A percentile compares a stretch with the other conserved stretches of the same genome.
phyloP scores from a whole-genome alignment of 2,113 vertebrate species.

The Ictidomys tridecemlineatus region DNA sequence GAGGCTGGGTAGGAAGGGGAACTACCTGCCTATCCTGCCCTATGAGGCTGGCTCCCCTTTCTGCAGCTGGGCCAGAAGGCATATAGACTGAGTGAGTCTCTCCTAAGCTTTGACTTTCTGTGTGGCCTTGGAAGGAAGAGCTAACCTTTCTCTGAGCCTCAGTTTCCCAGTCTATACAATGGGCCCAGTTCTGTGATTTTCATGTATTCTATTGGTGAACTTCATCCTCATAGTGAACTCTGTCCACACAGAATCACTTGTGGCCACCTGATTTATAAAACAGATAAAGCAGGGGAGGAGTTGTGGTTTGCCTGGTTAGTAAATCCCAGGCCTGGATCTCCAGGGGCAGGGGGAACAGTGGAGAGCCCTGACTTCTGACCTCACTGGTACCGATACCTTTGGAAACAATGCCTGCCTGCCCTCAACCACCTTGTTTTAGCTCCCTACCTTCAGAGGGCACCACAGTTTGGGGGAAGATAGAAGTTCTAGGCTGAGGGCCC shows the following conservation, averaged over 20 bases:
- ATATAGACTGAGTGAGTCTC: background rate
- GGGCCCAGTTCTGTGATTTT: background rate
- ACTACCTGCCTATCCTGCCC: background rate
- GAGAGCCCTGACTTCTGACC: background rate
- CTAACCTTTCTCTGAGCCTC: background rate
- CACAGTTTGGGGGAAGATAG: background rate
- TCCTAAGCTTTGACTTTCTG: conserved; percentile 24
- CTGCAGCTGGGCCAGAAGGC: background rate
- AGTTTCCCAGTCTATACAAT: background rate
- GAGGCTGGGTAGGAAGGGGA: background rate
- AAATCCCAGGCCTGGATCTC: background rate
- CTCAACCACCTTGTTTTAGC: background rate
- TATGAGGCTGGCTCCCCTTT: background rate
- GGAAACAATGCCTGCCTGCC: background rate
- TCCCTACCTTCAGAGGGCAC: background rate
- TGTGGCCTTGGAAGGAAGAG: background rate
- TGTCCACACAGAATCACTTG: conserved; percentile 1
- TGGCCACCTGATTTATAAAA: background rate
- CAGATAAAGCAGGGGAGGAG: background rate
- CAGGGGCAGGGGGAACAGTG: background rate
- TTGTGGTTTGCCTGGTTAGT: background rate
- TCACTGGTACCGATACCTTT: background rate
- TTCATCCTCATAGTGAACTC: too few relatives aligned
- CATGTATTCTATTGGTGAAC: background rate
- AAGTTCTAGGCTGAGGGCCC: background rate